Evolutionary conservation across 2,797 vertebrate species (phyloP), one percentile per base, ranked within the genome.

Genomic region (Xiphophorus birchmanni): DNA sequence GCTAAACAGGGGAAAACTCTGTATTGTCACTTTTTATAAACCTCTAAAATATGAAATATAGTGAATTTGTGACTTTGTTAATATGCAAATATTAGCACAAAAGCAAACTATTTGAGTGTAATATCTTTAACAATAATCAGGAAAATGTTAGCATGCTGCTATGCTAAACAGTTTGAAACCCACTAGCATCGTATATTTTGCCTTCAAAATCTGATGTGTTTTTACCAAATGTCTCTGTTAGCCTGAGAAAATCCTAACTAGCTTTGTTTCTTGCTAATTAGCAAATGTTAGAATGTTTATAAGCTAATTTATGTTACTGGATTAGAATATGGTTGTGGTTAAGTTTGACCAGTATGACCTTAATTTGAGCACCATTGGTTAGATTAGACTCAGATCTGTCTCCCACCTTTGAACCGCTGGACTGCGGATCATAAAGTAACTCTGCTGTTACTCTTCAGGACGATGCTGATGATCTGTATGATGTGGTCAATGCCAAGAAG

Each of bases 401-500:
- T 65, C 8, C 2, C 2, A 21, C 37, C 17, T 21, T 23, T 67
- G 37, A 10, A 1, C 35, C 10, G 18, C 35, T 67, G 63, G 18
- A 40, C 15, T 40, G 35, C 8, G 73, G 11, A 29, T 21, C 40
- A 0, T 26, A 13, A 58, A 40, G n/a, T 80, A 47, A 81, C 18
- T 0, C 0, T 12, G 18, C 29, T n/a, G 6, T 65, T 67, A 0
- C 75, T 80, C 12, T 86, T 26, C 86, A 97, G 96, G 82, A 50
- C 1, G 80, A 85, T 17, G 72, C 91, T 23, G 73, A 48, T 17
- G 91, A 95, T 0, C 50, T 97, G 37, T 97, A 97, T 0, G 96
- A 97, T 0, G 92, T 96, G 79, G 92, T 97, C 75, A 90, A 83
- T 1, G 3, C 21, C 65, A 88, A 35, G 48, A 67, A 9, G 37